Conservation (phyloP, 2,888 invertebrate genomes). For the Zaprionus obscuricornis region DNA sequence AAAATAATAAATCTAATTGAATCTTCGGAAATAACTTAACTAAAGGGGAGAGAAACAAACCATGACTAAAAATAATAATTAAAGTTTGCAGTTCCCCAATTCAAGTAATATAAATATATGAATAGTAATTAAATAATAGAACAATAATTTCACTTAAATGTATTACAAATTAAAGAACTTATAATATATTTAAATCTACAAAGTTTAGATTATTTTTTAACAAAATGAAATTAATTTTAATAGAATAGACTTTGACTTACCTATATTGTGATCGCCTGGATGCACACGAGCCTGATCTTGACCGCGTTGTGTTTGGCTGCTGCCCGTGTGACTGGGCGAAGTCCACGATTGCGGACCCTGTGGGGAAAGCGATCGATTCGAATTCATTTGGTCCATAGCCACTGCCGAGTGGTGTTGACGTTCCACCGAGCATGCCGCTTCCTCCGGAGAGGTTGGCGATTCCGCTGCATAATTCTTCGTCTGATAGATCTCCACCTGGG, state of each 20-base stretch:
- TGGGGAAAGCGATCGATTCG: conserved; percentile 84
- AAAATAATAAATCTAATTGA: background rate
- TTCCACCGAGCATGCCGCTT: conserved; percentile 76
- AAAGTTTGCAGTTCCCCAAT: too few relatives aligned
- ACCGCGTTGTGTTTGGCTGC: conserved; percentile 80
- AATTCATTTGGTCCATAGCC: conserved; percentile 83
- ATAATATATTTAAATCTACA: too few relatives aligned
- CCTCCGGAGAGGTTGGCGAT: conserved; percentile 82
- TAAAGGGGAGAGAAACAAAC: too few relatives aligned
- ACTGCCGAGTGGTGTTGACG: conserved; percentile 82
- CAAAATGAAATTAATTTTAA: background rate
- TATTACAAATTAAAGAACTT: too few relatives aligned
- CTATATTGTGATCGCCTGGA: conserved; percentile 84
- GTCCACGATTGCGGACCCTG: conserved; percentile 83
- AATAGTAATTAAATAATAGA: too few relatives aligned
- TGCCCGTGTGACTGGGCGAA: conserved; percentile 83
- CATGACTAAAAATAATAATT: background rate
- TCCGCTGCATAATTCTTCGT: conserved; percentile 84
- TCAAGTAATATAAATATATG: too few relatives aligned
- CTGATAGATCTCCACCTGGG: conserved; percentile 84
- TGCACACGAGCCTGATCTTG: conserved; percentile 84
- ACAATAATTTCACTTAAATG: too few relatives aligned
- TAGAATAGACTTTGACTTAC: conserved; percentile 55
- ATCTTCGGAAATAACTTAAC: too few relatives aligned
- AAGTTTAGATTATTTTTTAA: too few relatives aligned